These are phyloP conservation scores for Ivindomyrus marchei DNA, from an alignment of 2,113 vertebrate genomes.

Conservation along the genomic window DNA sequence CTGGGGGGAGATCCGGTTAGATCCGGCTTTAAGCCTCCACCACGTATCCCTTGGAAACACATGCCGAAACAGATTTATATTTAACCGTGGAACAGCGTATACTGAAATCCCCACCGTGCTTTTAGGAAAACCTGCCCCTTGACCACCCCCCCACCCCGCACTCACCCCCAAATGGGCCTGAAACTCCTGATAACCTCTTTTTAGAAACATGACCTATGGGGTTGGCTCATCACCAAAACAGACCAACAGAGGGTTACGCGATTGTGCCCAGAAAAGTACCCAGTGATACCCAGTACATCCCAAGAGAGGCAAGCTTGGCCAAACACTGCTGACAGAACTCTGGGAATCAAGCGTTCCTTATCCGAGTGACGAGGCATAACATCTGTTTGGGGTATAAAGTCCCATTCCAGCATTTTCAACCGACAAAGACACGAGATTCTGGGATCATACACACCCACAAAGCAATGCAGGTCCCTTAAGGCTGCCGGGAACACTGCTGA, in stretches of 20 bases:
- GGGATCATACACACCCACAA: not conserved
- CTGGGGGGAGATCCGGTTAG: slow-evolving; percentile 44
- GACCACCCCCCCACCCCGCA: not conserved
- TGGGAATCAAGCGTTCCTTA: not conserved
- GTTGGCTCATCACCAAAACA: not conserved
- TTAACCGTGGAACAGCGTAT: slow-evolving; percentile 13
- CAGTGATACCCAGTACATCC: not conserved
- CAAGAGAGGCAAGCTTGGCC: not conserved
- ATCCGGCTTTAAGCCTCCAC: slow-evolving; percentile 56
- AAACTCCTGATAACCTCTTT: not conserved
- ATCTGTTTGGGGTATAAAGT: not conserved
- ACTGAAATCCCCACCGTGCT: slow-evolving; percentile 4
- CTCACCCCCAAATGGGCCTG: not conserved
- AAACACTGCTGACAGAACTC: not conserved
- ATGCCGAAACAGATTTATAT: slow-evolving; percentile 34
- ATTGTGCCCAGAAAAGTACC: not conserved
- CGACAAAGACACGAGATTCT: not conserved
- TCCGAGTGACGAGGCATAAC: not conserved
- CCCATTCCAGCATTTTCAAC: not conserved
- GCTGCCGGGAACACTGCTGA: not conserved
- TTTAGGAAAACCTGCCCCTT: not conserved
- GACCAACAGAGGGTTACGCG: not conserved
- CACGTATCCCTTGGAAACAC: slow-evolving; percentile 35
- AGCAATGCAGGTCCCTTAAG: not conserved
- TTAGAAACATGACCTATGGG: not conserved